These are phyloP conservation scores for Deilephila elpenor DNA, from an alignment of 2,888 invertebrate species.

Conservation along the genomic window DNA sequence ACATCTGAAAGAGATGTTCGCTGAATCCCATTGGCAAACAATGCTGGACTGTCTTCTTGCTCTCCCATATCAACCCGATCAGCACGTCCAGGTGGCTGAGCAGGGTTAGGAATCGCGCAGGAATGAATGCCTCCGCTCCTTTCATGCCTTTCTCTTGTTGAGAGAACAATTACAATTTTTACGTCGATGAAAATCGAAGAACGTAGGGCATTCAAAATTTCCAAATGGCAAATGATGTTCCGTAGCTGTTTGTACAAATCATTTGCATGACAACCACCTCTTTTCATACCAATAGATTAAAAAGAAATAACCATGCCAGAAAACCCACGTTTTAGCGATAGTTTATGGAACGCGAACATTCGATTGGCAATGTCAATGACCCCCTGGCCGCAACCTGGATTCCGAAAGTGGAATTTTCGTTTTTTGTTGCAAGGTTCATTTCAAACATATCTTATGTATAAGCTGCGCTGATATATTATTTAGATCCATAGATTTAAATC, in stretches of 20 bases:
- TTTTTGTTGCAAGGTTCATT: neutral
- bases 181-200: conserved; percentile 15
- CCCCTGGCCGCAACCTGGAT: neutral
- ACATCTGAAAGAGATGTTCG: conserved; percentile 81
- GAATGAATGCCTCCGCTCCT: conserved; percentile 82
- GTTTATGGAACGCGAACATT: neutral
- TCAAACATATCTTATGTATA: neutral
- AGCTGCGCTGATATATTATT: neutral
- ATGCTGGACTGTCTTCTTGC: conserved; percentile 79
- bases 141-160: conserved; percentile 61
- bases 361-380: conserved; percentile 10
- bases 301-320: neutral
- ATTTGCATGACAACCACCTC: neutral
- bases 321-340: neutral
- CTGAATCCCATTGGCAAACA: conserved; percentile 82
- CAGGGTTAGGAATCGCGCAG: conserved; percentile 88
- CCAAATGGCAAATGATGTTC: conserved; percentile 3
- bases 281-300: neutral
- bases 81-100: conserved; percentile 88
- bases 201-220: neutral
- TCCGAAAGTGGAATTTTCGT: neutral
- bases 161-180: conserved; percentile 25
- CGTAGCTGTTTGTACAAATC: neutral
- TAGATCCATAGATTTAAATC: too few species aligned
- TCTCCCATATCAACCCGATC: conserved; percentile 88